Conservation (phyloP, 2,888 invertebrate genomes). For the Mythimna loreyi region DNA sequence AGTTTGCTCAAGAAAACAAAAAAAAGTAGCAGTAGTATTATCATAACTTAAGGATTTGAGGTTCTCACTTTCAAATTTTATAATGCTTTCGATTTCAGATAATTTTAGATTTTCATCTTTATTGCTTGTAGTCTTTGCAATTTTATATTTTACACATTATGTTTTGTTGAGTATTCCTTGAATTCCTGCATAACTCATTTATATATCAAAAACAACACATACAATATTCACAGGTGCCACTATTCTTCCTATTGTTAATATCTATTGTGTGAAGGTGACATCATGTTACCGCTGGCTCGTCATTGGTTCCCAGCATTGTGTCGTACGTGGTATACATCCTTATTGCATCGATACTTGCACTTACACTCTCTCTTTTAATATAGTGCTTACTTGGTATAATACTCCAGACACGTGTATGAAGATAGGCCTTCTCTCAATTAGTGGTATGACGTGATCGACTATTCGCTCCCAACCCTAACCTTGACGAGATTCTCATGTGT, state of each 20-base stretch:
- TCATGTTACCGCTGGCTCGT: slow-evolving; percentile 62
- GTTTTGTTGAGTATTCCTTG: slow-evolving; percentile 17
- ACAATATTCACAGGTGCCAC: slow-evolving; percentile 54
- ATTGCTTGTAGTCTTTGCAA: background rate
- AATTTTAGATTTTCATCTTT: background rate
- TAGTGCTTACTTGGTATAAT: slow-evolving; percentile 8
- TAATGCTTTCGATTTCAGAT: background rate
- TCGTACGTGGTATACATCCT: slow-evolving; percentile 67
- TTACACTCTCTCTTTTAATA: slow-evolving; percentile 66
- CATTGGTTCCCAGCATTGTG: slow-evolving; percentile 69
- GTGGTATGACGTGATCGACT: background rate
- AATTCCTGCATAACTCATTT: slow-evolving; percentile 25
- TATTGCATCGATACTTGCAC: slow-evolving; percentile 67
- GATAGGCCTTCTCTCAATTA: background rate
- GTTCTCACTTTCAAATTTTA: background rate
- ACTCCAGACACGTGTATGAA: slow-evolving; percentile 8
- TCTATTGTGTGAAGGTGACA: slow-evolving; percentile 60
- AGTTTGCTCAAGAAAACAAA: background rate
- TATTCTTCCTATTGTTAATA: slow-evolving; percentile 62
- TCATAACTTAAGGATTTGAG: background rate
- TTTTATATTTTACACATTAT: background rate
- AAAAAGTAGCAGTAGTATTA: background rate
- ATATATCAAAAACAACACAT: slow-evolving; percentile 24
- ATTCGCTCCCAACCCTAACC: too few species aligned
- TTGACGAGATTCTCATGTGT: background rate